Conservation (phyloP, 2,888 invertebrate species). For the Drosophila conformis region DNA sequence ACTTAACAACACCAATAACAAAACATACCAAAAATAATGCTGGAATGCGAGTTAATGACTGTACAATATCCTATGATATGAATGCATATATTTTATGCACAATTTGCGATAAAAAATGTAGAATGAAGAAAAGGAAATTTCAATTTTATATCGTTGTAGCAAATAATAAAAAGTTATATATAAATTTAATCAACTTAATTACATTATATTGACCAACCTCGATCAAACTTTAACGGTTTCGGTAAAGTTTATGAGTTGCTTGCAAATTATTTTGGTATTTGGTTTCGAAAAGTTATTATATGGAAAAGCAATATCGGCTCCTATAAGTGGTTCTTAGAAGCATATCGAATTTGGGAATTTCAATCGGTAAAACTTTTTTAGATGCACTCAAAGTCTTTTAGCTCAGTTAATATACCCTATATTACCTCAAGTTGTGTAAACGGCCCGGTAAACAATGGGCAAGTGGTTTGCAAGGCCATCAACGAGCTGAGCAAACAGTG, state of each 20-base stretch:
- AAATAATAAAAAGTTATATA: not conserved
- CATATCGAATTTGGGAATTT: not conserved
- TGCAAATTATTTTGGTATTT: not conserved
- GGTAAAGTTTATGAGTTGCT: not conserved
- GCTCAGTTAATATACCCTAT: conserved; percentile 15
- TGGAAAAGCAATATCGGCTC: not conserved
- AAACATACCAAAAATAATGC: not conserved
- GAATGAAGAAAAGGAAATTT: not conserved
- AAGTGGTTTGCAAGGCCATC: conserved; percentile 26
- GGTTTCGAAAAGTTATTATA: not conserved
- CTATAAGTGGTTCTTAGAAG: not conserved
- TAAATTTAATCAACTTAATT: not conserved
- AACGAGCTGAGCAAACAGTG: conserved; percentile 29
- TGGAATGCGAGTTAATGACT: not conserved
- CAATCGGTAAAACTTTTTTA: not conserved
- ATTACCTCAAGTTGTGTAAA: not conserved
- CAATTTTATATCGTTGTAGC: too few species aligned
- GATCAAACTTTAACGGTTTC: not conserved
- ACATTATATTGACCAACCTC: not conserved
- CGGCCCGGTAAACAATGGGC: conserved; percentile 40
- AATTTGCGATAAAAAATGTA: not conserved
- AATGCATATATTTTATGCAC: not conserved
- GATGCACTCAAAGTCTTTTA: not conserved
- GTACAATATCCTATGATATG: conserved; percentile 14
- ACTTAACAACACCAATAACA: conserved; percentile 38